A percentile compares a stretch with the other conserved stretches of the same genome.
These are phyloP conservation scores for Numida meleagris DNA, from an alignment of 2,113 vertebrate genomes.

Conservation along the genomic window DNA sequence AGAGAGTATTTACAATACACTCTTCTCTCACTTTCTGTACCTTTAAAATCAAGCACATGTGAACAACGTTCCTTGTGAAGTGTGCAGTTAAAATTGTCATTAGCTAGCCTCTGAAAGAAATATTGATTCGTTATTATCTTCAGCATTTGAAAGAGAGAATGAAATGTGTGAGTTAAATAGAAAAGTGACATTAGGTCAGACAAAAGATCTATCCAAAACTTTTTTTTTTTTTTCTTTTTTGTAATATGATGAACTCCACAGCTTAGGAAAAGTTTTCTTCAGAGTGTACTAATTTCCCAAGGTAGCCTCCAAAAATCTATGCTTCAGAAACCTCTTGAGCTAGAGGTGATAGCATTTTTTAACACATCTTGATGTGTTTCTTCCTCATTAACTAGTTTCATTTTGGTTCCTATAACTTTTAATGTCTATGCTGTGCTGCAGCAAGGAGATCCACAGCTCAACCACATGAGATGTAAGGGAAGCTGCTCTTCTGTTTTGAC, in stretches of 20 bases:
- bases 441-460: accelerated
- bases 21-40: neutral
- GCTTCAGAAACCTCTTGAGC: neutral
- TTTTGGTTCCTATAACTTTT: neutral
- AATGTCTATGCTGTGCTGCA: neutral
- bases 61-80: neutral
- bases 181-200: neutral
- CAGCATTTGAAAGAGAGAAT: neutral
- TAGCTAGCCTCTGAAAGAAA: neutral
- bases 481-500: neutral
- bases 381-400: no score
- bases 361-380: neutral
- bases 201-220: neutral
- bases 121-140: neutral
- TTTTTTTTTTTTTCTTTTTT: neutral
- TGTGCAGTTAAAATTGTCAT: neutral
- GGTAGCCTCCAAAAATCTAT: neutral
- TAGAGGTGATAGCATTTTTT: neutral
- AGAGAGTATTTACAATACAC: neutral
- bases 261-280: neutral
- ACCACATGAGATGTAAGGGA: neutral
- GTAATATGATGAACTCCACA: neutral
- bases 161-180: neutral
- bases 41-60: neutral
- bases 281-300: neutral